These are phyloP conservation scores for Eugnorisma glareosa DNA, from an alignment of 2,888 invertebrate species.

Conservation along the genomic window DNA sequence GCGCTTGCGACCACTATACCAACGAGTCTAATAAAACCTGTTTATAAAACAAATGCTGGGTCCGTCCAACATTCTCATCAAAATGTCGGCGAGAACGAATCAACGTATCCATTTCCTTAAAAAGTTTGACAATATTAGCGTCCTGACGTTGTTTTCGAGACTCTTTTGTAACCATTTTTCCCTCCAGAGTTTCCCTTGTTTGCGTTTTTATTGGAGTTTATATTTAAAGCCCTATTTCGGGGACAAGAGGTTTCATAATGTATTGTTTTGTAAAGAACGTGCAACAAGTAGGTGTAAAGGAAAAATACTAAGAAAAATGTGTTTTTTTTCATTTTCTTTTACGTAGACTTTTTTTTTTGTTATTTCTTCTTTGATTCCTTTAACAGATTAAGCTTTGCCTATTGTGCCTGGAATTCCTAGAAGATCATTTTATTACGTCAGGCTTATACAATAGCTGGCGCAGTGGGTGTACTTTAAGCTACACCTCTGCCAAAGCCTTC, in stretches of 20 bases:
- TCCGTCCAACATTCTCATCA: slow-evolving; percentile 15
- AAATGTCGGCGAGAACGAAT: slow-evolving; percentile 21
- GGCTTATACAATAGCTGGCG: neutral
- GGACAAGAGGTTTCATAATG: slow-evolving; percentile 1
- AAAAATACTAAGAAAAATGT: neutral
- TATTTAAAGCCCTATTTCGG: neutral
- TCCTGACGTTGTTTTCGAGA: neutral
- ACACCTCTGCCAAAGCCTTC: too few species aligned
- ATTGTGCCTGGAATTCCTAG: neutral
- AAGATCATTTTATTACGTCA: neutral
- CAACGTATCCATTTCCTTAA: slow-evolving; percentile 31
- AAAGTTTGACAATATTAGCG: slow-evolving; percentile 54
- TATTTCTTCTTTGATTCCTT: neutral
- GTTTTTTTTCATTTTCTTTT: neutral
- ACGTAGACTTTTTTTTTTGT: neutral
- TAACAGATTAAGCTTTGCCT: neutral
- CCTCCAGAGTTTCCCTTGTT: slow-evolving; percentile 13
- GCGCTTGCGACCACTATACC: neutral
- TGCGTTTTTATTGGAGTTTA: slow-evolving; percentile 48
- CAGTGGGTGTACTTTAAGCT: neutral
- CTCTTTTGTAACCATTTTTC: slow-evolving; percentile 23
- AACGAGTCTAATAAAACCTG: neutral
- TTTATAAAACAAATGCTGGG: neutral
- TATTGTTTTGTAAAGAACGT: neutral
- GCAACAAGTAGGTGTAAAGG: neutral